Percentiles rank a stretch among this genome's conserved stretches.
phyloP scores from a whole-genome alignment of 2,797 vertebrate species.

The Galago senegalensis region DNA sequence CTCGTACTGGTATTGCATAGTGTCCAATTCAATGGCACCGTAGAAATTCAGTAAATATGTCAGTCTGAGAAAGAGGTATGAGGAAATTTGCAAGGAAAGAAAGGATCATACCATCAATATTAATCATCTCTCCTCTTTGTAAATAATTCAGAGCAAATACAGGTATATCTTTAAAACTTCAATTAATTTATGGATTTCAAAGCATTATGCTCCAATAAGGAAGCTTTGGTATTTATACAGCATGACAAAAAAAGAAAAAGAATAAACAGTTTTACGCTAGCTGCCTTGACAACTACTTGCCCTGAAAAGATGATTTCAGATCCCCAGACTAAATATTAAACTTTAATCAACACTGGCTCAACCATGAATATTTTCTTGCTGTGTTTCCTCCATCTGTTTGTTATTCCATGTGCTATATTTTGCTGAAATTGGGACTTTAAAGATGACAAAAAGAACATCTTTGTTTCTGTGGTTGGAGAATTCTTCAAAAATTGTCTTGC shows the following conservation, averaged over 20 bases:
- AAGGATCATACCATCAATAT: not conserved
- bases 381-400: slow-evolving; percentile 28
- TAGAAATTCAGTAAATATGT: not conserved
- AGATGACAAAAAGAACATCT: slow-evolving; percentile 36
- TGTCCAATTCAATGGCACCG: not conserved
- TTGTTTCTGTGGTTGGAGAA: slow-evolving; percentile 30
- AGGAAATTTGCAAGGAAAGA: not conserved
- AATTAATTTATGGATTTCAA: not conserved
- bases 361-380: slow-evolving; percentile 42
- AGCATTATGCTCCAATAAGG: not conserved
- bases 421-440: not conserved
- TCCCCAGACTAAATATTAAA: slow-evolving; percentile 19
- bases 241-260: not conserved
- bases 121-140: not conserved
- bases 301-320: slow-evolving; percentile 31
- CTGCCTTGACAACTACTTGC: not conserved
- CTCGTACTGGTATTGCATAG: not conserved
- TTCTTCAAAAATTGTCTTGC: slow-evolving; percentile 14
- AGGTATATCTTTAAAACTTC: not conserved
- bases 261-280: not conserved
- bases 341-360: not conserved
- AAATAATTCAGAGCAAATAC: not conserved
- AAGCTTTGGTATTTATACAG: not conserved
- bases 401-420: slow-evolving; percentile 30
- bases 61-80: not conserved